phyloP scores from a whole-genome alignment of 2,113 vertebrate genomes.

The Actinemys pallida region DNA sequence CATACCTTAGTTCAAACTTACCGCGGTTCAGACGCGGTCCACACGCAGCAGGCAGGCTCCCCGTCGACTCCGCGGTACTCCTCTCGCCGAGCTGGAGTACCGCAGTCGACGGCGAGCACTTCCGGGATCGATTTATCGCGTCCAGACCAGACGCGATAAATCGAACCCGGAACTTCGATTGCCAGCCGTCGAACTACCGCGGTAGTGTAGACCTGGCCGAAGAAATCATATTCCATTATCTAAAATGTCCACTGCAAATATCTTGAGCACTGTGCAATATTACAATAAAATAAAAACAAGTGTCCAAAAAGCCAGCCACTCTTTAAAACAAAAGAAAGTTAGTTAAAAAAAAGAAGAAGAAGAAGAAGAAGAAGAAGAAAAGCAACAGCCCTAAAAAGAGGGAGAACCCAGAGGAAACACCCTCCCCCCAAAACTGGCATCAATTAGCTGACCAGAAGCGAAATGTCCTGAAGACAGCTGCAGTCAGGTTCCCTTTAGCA shows the following conservation, averaged over 20 bases:
- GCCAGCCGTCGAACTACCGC: too few species aligned
- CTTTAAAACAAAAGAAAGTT: not conserved
- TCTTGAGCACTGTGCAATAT: not conserved
- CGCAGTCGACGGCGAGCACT: too few species aligned
- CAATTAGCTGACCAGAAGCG: not conserved
- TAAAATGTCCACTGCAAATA: not conserved
- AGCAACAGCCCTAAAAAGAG: not conserved
- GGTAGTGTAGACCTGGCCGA: too few species aligned
- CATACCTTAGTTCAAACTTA: too few species aligned
- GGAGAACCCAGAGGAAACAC: not conserved
- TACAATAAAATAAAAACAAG: not conserved
- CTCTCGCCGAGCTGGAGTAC: too few species aligned
- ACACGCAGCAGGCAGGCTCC: too few species aligned
- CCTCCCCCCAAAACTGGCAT: rapidly evolving
- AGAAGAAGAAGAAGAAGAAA: not conserved
- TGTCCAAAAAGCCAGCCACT: not conserved
- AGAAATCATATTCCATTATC: not conserved
- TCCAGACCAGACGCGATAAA: too few species aligned
- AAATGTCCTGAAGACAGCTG: not conserved
- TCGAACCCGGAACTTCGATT: too few species aligned
- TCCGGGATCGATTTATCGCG: too few species aligned
- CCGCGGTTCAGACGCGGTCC: too few species aligned
- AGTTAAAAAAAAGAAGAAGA: not conserved
- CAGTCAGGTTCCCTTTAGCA: not conserved
- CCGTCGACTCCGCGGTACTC: too few species aligned